Conservation (phyloP, 2,888 invertebrate genomes). For the Anodontia alba region DNA sequence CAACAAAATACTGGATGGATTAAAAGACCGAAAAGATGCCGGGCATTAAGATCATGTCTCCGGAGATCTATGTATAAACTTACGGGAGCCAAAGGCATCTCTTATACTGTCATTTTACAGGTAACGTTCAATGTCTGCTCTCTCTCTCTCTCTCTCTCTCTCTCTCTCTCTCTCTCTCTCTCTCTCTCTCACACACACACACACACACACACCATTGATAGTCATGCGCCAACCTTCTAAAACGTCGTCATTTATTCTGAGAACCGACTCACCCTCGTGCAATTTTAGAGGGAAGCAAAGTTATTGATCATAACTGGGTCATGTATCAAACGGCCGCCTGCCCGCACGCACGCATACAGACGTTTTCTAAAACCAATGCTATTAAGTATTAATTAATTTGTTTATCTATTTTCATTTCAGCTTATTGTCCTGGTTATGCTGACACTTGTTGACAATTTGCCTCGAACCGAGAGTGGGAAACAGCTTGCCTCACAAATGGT, state of each 20-base stretch:
- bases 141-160: conserved; percentile 19
- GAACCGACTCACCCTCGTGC: no score
- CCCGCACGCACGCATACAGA: no score
- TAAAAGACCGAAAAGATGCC: not conserved
- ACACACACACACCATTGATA: no score
- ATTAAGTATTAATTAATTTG: no score
- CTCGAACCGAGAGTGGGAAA: conserved; percentile 41
- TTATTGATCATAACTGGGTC: no score
- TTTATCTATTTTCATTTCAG: conserved; percentile 43
- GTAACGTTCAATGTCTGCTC: conserved; percentile 26
- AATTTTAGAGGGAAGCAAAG: no score
- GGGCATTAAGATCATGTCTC: not conserved
- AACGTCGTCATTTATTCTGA: no score
- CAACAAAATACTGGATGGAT: not conserved
- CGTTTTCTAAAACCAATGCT: no score
- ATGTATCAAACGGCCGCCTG: no score
- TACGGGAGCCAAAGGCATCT: conserved; percentile 48
- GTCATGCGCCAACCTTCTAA: not conserved
- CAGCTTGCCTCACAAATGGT: conserved; percentile 45
- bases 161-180: not conserved
- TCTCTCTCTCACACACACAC: conserved; percentile 6
- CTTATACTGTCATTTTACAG: conserved; percentile 58
- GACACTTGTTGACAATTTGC: conserved; percentile 57
- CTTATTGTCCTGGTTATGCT: conserved; percentile 53
- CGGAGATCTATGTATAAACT: conserved; percentile 29